Base-by-base conservation (phyloP, 2,888 invertebrate genomes). In the Spilarctia lutea region DNA sequence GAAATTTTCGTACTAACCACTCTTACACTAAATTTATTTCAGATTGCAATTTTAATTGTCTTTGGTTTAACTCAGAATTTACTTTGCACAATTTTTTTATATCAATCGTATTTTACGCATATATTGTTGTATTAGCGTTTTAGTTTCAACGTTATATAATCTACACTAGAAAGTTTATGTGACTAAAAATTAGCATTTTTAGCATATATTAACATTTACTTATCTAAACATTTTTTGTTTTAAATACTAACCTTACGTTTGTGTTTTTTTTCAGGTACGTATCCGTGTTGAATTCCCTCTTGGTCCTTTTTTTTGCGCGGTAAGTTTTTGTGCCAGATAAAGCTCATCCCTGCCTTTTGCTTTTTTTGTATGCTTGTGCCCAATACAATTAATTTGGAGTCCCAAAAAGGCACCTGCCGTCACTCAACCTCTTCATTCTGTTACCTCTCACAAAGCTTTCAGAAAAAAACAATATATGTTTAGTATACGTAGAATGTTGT, bases 231-330 rank as follows among this genome's bases (percentile, higher is more conserved):
- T 52, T 56, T 52, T 24, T 56, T 56, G 4, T 18, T 42, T 30
- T 56, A 66, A 33, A 56, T 48, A 27, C 42, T 74, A 35, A 74
- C 11, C 18, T 18, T 66, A 8, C 16, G 3, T 48, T 27, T 68
- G 20, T 60, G 3, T 73, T 73, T 48, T 65, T n/a, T 73, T 76
- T 68, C 74, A 74, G 74, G 74, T 74, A 74, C 45, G 74, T 71
- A 33, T 48, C n/a, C 33, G 24, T 69, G 35, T 39, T 39, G 33
- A 35, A 67, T 4, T n/a, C 18, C 3, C 42, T 42, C 63, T 18
- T 63, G 11, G 27, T 60, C 6, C 24, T 13, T 70, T 56, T n/a
- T 60, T 66, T 67, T 45, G 33, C 63, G 13, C 35, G 27, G 74
- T 71, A 67, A 74, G 71, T 74, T 71, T 66, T 69, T 69, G 63